Evolutionary conservation across 2,113 vertebrate genomes (phyloP).

Genomic region (Planiliza haematocheilus): DNA sequence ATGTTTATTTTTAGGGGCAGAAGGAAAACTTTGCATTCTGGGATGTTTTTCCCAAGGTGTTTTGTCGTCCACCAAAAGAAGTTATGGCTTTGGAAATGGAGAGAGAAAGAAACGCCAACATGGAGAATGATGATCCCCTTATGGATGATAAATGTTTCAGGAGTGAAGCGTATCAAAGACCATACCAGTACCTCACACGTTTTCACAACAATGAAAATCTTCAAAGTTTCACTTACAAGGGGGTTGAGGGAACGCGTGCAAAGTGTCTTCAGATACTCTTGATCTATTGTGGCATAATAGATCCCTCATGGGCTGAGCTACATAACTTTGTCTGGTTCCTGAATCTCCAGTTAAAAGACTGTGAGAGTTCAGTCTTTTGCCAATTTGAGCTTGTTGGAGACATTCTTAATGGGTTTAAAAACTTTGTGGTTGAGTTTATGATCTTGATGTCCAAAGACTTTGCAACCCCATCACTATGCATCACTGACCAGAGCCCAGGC

Average conservation of each 20-base stretch:
- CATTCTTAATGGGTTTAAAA: slow-evolving; percentile 88
- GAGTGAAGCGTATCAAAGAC: slow-evolving; percentile 89
- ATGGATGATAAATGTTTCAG: slow-evolving; percentile 87
- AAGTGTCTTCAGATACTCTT: slow-evolving; percentile 89
- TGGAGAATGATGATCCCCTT: slow-evolving; percentile 68
- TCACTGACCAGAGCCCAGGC: slow-evolving; percentile 89
- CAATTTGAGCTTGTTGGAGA: slow-evolving; percentile 79
- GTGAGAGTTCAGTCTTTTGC: slow-evolving; percentile 89
- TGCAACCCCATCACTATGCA: slow-evolving; percentile 88
- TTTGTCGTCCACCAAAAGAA: slow-evolving; percentile 88
- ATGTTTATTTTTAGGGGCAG: not conserved
- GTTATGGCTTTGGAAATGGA: slow-evolving; percentile 80
- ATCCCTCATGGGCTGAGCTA: slow-evolving; percentile 92
- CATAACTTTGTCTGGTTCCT: slow-evolving; percentile 88
- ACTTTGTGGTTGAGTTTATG: slow-evolving; percentile 92
- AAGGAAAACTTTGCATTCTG: slow-evolving; percentile 2
- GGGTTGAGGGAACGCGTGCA: slow-evolving; percentile 81
- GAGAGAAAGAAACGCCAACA: not conserved
- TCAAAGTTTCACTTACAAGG: slow-evolving; percentile 81
- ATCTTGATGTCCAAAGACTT: slow-evolving; percentile 93
- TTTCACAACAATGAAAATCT: slow-evolving; percentile 75
- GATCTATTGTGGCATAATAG: slow-evolving; percentile 83
- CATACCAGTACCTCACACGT: slow-evolving; percentile 89
- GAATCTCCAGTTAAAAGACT: slow-evolving; percentile 87
- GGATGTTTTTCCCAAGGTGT: slow-evolving; percentile 82